Percentiles rank a stretch among this genome's conserved stretches.
Evolutionary conservation across 1,140 invertebrate genomes (phyloP).

Genomic region (Colletes gigas): DNA sequence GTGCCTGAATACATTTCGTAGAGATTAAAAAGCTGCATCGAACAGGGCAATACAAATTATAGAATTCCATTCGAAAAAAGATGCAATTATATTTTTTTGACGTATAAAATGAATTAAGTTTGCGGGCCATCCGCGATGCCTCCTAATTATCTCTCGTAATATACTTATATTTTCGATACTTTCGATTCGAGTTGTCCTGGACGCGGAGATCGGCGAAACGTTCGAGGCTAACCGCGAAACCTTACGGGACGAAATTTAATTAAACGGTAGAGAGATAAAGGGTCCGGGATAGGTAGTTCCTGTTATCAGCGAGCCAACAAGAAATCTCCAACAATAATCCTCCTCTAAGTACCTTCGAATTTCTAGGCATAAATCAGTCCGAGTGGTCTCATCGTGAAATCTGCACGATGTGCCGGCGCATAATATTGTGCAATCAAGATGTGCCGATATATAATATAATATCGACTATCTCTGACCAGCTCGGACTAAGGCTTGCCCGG

Average conservation of each 20-base stretch:
- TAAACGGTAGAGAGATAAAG: slow-evolving; percentile 29
- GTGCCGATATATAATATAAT: slow-evolving; percentile 77
- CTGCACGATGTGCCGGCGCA: slow-evolving; percentile 70
- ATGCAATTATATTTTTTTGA: no score
- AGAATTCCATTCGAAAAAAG: no score
- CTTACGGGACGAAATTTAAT: slow-evolving; percentile 36
- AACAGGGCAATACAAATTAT: no score
- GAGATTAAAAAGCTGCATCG: no score
- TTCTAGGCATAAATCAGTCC: slow-evolving; percentile 38
- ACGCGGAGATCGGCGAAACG: neutral
- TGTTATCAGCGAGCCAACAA: slow-evolving; percentile 23
- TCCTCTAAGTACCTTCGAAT: slow-evolving; percentile 31
- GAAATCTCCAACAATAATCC: slow-evolving; percentile 40
- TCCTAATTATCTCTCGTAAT: no score
- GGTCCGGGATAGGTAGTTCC: neutral
- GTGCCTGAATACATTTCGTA: no score
- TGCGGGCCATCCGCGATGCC: no score
- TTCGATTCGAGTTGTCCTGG: neutral
- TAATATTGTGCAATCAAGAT: slow-evolving; percentile 80
- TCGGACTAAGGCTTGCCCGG: slow-evolving; percentile 70
- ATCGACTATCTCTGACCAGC: slow-evolving; percentile 79
- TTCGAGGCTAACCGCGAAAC: neutral
- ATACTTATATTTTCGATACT: neutral
- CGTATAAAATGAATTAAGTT: no score
- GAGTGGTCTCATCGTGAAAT: slow-evolving; percentile 45